Conservation (phyloP, 2,888 invertebrate species). For the Cephus runcator region DNA sequence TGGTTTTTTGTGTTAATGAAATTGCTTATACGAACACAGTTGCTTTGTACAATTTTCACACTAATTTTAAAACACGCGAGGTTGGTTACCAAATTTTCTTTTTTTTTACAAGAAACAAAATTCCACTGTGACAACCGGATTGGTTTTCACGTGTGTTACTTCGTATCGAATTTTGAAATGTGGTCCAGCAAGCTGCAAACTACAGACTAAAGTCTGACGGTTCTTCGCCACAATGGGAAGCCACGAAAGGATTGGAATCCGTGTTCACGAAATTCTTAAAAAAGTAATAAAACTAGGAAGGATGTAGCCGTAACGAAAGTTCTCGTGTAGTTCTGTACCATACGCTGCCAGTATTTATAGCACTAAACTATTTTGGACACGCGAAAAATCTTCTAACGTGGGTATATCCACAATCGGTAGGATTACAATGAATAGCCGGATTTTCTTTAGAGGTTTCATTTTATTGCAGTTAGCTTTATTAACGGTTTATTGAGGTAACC, state of each 20-base stretch:
- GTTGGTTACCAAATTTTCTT: background rate
- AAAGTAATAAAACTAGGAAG: slow-evolving; percentile 37
- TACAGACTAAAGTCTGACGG: background rate
- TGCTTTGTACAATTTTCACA: background rate
- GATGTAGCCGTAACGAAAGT: slow-evolving; percentile 17
- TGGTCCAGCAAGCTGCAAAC: slow-evolving; percentile 1
- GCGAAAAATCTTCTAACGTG: slow-evolving; percentile 22
- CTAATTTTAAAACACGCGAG: background rate
- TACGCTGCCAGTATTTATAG: background rate
- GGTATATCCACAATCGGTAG: slow-evolving; percentile 25
- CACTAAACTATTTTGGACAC: background rate
- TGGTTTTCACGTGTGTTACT: background rate
- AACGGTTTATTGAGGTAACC: background rate
- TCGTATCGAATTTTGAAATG: background rate
- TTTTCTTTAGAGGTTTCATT: background rate
- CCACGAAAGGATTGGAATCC: slow-evolving; percentile 13
- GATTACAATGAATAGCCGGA: slow-evolving; percentile 32
- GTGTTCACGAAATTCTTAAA: slow-evolving; percentile 30
- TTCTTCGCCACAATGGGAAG: slow-evolving; percentile 2
- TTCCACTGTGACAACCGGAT: background rate
- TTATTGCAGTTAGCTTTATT: slow-evolving; percentile 3
- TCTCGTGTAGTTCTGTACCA: background rate
- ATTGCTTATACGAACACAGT: background rate
- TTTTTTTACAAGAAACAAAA: background rate
- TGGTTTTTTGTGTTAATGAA: background rate